A percentile compares a stretch with the other conserved stretches of the same genome.
Conservation (phyloP, 2,888 invertebrate genomes). For the Sinhomidia bicolor region DNA sequence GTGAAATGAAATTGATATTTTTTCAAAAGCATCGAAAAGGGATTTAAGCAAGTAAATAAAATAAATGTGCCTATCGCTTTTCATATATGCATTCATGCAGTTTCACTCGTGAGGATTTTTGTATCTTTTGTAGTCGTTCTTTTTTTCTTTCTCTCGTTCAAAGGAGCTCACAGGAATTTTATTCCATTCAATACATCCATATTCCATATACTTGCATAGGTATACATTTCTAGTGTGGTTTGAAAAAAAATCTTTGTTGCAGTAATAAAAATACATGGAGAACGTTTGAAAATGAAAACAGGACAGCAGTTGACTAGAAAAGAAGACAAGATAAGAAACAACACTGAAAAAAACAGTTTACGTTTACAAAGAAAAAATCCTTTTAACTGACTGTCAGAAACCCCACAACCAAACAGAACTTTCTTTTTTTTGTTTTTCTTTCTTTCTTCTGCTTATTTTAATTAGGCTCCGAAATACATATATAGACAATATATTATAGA, state of each 20-base stretch:
- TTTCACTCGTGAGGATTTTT: background rate
- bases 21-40: background rate
- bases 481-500: background rate
- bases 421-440: too few relatives aligned
- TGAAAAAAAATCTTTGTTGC: background rate
- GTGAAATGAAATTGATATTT: conserved; percentile 12
- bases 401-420: background rate
- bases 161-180: conserved; percentile 2
- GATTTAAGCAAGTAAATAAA: conserved; percentile 2
- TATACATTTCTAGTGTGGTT: background rate
- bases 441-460: background rate
- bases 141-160: background rate
- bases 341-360: background rate
- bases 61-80: background rate
- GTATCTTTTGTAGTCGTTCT: background rate
- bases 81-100: background rate
- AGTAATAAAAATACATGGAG: background rate
- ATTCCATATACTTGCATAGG: too few relatives aligned
- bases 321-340: background rate
- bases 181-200: conserved; percentile 4
- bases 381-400: background rate
- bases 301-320: conserved; percentile 14
- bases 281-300: background rate
- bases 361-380: conserved; percentile 5
- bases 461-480: background rate